Base-by-base conservation (phyloP, 2,797 vertebrate genomes). In the Gymnocypris eckloni region DNA sequence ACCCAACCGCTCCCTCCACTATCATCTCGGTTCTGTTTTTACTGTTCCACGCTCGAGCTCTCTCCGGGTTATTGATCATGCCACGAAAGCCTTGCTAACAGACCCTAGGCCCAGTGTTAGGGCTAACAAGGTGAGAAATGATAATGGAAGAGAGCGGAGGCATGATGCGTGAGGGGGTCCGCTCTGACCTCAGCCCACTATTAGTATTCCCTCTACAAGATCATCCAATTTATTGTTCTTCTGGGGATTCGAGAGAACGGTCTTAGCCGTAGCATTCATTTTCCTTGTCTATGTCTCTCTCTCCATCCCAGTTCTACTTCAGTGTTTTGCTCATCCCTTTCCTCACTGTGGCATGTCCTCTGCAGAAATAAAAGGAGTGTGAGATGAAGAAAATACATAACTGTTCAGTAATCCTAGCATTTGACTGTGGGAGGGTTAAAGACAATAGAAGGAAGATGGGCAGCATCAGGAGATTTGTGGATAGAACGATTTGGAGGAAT, bases 101-200 rank as follows among this genome's bases (percentile, higher is more conserved):
- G 82, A 90, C 86, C 88, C 85, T 89, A 45, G 70, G 81, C 91
- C 87, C 67, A 54, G 87, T 92, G 88, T 92, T 92, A 76, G 89
- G 88, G 88, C 92, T 94, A 94, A 94, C 93, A 94, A 94, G 93
- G 93, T 91, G 91, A 94, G 92, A 92, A 92, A 93, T 92, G 90
- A 94, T 92, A 92, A 94, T 90, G 91, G 92, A 92, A 85, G 83
- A 90, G 89, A 87, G 88, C 86, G 86, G 84, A 85, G 86, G 81
- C 81, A 76, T 71, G 22, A 91, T 85, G 86, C 87, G 69, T 91
- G 88, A 90, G 83, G 45, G 86, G 82, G 89, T 91, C 84, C 82
- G 83, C 87, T 85, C 88, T 90, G 89, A 93, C 92, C 92, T 91
- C 66, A 54, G 87, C 71, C 76, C 82, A 48, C 86, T 89, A 90